Conservation (phyloP, 2,888 invertebrate species). For the Drosophila engyochracea region DNA sequence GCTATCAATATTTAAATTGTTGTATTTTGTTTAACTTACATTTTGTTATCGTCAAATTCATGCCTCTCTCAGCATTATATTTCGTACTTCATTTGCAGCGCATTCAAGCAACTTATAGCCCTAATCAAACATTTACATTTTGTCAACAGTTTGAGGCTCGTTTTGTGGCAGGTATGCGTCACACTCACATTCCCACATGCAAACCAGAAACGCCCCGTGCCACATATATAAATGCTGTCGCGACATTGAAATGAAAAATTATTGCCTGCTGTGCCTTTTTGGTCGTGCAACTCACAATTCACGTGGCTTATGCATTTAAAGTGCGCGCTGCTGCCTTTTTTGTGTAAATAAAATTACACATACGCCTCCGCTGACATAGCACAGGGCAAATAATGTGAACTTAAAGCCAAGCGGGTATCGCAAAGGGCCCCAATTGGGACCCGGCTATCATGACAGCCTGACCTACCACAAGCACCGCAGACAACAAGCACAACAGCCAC, state of each 20-base stretch:
- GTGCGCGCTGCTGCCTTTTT: conserved; percentile 28
- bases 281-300: conserved; percentile 34
- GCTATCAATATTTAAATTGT: neutral
- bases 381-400: conserved; percentile 27
- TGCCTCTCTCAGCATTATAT: neutral
- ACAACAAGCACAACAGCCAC: conserved; percentile 30
- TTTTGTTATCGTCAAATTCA: neutral
- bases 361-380: conserved; percentile 37
- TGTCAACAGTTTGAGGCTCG: conserved; percentile 9
- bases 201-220: neutral
- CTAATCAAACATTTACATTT: neutral
- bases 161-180: conserved; percentile 22
- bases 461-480: conserved; percentile 55
- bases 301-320: conserved; percentile 37
- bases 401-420: conserved; percentile 26
- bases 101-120: conserved; percentile 2
- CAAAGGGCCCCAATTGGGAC: conserved; percentile 10
- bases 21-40: neutral
- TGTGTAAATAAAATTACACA: conserved; percentile 58
- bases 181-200: conserved; percentile 14
- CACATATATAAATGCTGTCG: conserved; percentile 42
- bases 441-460: conserved; percentile 33
- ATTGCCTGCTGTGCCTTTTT: conserved; percentile 56
- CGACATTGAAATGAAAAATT: conserved; percentile 67
- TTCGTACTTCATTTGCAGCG: conserved; percentile 3